Evolutionary conservation across 2,797 vertebrate genomes (phyloP), one percentile per base, ranked within the genome.

Genomic region (Anolis apletophallus): DNA sequence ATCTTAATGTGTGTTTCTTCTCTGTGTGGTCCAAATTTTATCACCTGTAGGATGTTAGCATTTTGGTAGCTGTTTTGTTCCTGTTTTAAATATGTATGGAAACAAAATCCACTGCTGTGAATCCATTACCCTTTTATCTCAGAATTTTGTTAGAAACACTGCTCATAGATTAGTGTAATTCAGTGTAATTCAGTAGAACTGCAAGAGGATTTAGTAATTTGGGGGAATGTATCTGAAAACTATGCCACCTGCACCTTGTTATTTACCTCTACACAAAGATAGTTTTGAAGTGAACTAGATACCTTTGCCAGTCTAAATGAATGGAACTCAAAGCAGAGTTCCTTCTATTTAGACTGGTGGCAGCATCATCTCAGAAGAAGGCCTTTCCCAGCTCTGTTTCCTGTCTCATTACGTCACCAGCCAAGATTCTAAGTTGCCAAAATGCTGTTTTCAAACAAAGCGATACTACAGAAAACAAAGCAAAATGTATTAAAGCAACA

Each of bases 401-500:
- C 36, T 46, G 55, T 5, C 12, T 78, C 3, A 3, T 52, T 50
- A n/a, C 29, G 32, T 79, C 14, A 40, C 32, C 46, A 23, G 7
- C 3, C 1, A 40, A 71, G 64, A 21, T 52, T 17, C 29, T 50
- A 34, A 34, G 26, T 29, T 8, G 10, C 19, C 29, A 64, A 67
- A 81, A 64, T 19, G 32, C 8, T 64, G 5, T 32, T 77, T 59
- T 61, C 5, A 34, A 17, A 23, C 17, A 11, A 77, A 46, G 9
- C 2, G 1, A 3, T 9, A 11, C 21, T 40, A 21, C 5, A 55
- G 12, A 10, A 83, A 57, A 52, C 59, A 90, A 50, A 10, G 83
- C 84, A 83, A 23, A 87, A 83, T 55, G 77, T 40, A 73, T 81
- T 85, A 64, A 90, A 87, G 5, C 50, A 23, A 81, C 83, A 72